These are phyloP conservation scores for Potamarius usumacintae DNA, from an alignment of 2,113 vertebrate species.

Conservation along the genomic window DNA sequence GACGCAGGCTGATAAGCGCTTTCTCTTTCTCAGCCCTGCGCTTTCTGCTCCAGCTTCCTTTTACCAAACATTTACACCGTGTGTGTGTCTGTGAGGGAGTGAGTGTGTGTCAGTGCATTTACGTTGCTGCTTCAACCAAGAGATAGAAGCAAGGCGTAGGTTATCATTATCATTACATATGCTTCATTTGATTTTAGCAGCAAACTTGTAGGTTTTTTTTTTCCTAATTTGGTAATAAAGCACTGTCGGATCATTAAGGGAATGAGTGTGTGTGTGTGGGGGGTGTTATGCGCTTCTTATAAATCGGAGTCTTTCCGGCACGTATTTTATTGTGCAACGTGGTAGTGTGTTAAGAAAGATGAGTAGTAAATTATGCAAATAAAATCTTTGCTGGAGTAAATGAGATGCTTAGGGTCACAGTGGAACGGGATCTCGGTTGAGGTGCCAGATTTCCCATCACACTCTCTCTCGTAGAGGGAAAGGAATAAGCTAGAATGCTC, in stretches of 20 bases:
- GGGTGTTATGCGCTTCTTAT: neutral
- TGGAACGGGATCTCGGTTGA: neutral
- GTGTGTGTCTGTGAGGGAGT: neutral
- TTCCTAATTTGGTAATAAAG: constrained; percentile 18
- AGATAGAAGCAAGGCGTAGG: neutral
- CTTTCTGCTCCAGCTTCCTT: neutral
- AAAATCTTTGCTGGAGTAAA: neutral
- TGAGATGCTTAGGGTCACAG: neutral
- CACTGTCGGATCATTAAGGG: neutral
- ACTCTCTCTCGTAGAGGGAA: neutral
- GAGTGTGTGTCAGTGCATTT: neutral
- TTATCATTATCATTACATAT: neutral
- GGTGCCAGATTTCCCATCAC: neutral
- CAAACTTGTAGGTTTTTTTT: neutral
- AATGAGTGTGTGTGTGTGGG: neutral
- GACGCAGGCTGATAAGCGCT: constrained; percentile 12
- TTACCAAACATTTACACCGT: neutral
- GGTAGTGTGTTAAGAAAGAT: neutral
- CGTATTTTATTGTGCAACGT: neutral
- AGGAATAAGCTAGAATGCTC: neutral
- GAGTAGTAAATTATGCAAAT: constrained; percentile 34
- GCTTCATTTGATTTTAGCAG: constrained; percentile 25
- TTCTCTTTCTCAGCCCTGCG: neutral
- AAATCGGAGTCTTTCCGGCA: neutral
- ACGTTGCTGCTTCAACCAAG: neutral